phyloP scores from a whole-genome alignment of 2,113 vertebrate species.

The Hypomesus transpacificus region DNA sequence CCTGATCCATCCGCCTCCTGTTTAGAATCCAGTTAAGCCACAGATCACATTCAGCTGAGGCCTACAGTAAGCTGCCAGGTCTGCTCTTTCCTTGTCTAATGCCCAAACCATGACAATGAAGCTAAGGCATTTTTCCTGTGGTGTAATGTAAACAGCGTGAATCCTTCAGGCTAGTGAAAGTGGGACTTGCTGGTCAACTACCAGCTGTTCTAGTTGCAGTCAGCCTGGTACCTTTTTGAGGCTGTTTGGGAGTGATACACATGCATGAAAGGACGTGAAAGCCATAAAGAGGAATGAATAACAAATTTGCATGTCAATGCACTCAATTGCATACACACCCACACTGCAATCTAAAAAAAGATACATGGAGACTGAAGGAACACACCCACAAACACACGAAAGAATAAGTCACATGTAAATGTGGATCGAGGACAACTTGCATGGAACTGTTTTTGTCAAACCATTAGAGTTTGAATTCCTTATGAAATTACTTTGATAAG shows the following conservation, averaged over 20 bases:
- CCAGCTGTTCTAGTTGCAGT: slow-evolving; percentile 17
- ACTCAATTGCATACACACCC: neutral
- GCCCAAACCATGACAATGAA: slow-evolving; percentile 21
- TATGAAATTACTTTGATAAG: too few species aligned
- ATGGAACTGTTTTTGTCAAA: too few species aligned
- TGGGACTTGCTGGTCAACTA: slow-evolving; percentile 30
- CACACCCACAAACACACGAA: neutral
- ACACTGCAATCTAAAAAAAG: neutral
- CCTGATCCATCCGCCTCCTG: neutral
- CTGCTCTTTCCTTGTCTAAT: slow-evolving; percentile 1
- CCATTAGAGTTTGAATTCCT: too few species aligned
- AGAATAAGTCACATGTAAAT: neutral
- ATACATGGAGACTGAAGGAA: neutral
- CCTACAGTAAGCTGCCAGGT: neutral
- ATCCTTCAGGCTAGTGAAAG: slow-evolving; percentile 19
- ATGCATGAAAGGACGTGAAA: neutral
- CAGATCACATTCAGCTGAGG: slow-evolving; percentile 11
- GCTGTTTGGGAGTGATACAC: neutral
- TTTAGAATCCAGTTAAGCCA: slow-evolving; percentile 8
- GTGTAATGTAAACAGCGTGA: slow-evolving; percentile 32
- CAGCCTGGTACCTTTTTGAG: slow-evolving; percentile 19
- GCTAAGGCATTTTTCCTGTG: slow-evolving; percentile 22
- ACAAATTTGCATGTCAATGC: slow-evolving; percentile 1
- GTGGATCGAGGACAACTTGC: neutral
- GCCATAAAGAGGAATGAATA: neutral